Conservation (phyloP, 2,113 vertebrate species). For the Perccottus glenii region DNA sequence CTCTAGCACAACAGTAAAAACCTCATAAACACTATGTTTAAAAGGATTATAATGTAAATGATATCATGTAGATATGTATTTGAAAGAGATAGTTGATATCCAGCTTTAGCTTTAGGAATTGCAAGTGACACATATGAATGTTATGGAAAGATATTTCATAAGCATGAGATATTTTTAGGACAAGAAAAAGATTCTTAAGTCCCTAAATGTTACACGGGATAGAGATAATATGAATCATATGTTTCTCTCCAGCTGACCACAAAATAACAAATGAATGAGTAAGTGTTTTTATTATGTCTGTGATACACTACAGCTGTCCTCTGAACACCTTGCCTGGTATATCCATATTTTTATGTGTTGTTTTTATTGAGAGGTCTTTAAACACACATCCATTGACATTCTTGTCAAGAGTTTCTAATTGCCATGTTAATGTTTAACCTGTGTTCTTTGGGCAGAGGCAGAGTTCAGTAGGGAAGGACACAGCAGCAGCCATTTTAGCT, state of each 20-base stretch:
- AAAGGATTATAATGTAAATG: slow-evolving; percentile 52
- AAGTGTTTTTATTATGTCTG: too few species aligned
- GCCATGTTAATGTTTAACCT: slow-evolving; percentile 75
- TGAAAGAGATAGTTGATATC: slow-evolving; percentile 10
- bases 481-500: slow-evolving; percentile 68
- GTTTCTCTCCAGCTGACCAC: too few species aligned
- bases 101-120: not conserved
- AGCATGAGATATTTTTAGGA: too few species aligned
- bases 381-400: not conserved
- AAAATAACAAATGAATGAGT: too few species aligned
- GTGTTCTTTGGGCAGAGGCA: slow-evolving; percentile 45
- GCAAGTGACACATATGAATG: too few species aligned
- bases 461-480: slow-evolving; percentile 47
- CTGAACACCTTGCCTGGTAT: not conserved
- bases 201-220: too few species aligned
- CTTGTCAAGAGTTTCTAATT: slow-evolving; percentile 13
- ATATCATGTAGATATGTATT: slow-evolving; percentile 40
- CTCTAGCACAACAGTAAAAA: slow-evolving; percentile 24
- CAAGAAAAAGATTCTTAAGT: too few species aligned
- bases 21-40: slow-evolving; percentile 54
- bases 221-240: too few species aligned
- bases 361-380: not conserved
- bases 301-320: too few species aligned
- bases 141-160: too few species aligned
- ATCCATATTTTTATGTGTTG: not conserved